Evolutionary conservation across 1,140 invertebrate genomes (phyloP), one percentile per base, ranked within the genome.

Genomic region (Drosophila ohnishii): DNA sequence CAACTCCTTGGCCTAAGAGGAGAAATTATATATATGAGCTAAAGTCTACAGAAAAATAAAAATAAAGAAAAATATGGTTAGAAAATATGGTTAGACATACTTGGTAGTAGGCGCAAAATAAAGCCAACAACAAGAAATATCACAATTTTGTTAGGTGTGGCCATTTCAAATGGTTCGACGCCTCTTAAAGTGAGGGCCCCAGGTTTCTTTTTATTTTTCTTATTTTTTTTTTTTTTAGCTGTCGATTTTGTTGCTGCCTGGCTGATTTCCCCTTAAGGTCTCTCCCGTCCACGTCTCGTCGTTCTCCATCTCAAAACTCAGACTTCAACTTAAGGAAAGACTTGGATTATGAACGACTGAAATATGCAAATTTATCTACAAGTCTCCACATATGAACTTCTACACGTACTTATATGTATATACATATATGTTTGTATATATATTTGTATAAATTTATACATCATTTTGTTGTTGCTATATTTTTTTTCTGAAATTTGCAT

Each of bases 141-240:
- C 53, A 66, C 85, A 78, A 78, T 82, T 84, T 84, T 74, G 80
- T 84, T 87, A 87, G 84, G 84, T 87, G 84, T 88, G 84, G 84
- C 84, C 84, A 88, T 83, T 87, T 87, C 84, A 87, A 87, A 87
- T 80, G 84, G 76, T 88, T 87, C 84, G 84, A 88, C 84, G 84
- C 84, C 84, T 87, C 84, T 63, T 47, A 78, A 88, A 74, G 56
- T 83, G 80, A 82, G 80, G 80, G 61, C 25, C 65, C 47, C 51
- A 28, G 50, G 67, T 78, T 25, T 60, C 48, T 63, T 72, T 45
- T 51, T 74, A 42, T 22, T 61, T 42, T 51, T 47, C 11, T 53
- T 51, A 28, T 40, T 22, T 22, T 58, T 19, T 19, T 58, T 19
- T 19, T 63, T 63, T 63, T 66, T 66, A 53, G 61, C 42, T 66